A percentile compares a stretch with the other conserved stretches of the same genome.
Conservation (phyloP, 1,140 invertebrate species). For the Conus ventricosus region DNA sequence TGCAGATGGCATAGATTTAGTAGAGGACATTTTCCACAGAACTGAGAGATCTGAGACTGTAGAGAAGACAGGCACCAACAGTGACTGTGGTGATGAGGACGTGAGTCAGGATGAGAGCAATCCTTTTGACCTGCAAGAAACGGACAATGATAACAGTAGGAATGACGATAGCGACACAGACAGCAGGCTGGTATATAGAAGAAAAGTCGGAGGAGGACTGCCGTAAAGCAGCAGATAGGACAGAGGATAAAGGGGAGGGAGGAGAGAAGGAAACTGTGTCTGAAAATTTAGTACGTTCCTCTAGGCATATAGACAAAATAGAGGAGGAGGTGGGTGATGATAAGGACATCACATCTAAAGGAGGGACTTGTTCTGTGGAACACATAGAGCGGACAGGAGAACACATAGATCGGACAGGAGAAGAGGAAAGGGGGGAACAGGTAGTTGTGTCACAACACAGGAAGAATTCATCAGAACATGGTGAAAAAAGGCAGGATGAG, state of each 20-base stretch:
- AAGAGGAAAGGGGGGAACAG: too few relatives aligned
- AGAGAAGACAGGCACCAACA: neutral
- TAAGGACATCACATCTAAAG: neutral
- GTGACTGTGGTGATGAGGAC: neutral
- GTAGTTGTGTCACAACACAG: too few relatives aligned
- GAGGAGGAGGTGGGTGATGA: neutral
- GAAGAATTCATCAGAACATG: too few relatives aligned
- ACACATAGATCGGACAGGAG: too few relatives aligned
- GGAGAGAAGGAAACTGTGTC: neutral
- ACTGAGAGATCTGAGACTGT: neutral
- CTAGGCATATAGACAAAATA: neutral
- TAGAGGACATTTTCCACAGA: neutral
- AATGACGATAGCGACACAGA: neutral
- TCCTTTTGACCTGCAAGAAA: neutral
- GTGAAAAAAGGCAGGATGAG: too few relatives aligned
- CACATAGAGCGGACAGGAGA: too few relatives aligned
- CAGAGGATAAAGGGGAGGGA: neutral
- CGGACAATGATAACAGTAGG: neutral
- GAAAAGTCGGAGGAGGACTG: neutral
- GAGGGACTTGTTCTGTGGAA: neutral
- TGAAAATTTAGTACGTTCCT: neutral
- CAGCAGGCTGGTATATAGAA: slow-evolving; percentile 2
- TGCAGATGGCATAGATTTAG: neutral
- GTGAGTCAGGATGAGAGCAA: neutral
- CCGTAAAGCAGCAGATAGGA: neutral